Percentiles rank a stretch among this genome's conserved stretches.
These are phyloP conservation scores for Austrolebias charrua DNA, from an alignment of 2,797 vertebrate genomes.

Conservation along the genomic window DNA sequence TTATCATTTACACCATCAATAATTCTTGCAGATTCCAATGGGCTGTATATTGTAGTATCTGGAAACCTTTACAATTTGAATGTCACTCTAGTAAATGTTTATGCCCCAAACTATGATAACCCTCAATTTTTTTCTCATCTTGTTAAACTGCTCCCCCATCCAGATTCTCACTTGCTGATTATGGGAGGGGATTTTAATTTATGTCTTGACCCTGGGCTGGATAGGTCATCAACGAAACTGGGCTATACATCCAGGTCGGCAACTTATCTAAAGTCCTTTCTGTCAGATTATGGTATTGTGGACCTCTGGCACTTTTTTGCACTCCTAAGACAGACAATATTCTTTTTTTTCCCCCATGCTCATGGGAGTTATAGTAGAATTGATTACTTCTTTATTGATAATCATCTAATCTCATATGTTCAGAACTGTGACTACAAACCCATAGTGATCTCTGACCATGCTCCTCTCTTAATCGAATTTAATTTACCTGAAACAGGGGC, in stretches of 20 bases:
- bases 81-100: neutral
- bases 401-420: neutral
- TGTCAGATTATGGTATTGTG: neutral
- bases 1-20: too few species aligned
- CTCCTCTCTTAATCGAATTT: too few species aligned
- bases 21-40: neutral
- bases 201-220: too few species aligned
- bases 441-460: too few species aligned
- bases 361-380: neutral
- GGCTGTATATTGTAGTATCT: neutral
- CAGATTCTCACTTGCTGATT: too few species aligned
- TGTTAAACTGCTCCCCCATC: too few species aligned
- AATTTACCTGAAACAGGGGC: too few species aligned
- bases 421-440: too few species aligned
- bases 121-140: too few species aligned
- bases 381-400: slow-evolving; percentile 4
- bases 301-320: neutral
- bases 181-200: too few species aligned
- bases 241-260: neutral
- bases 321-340: neutral
- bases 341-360: neutral
- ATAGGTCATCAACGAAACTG: neutral
- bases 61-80: neutral
- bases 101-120: neutral
- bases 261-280: slow-evolving; percentile 5